Evolutionary conservation across 1,140 invertebrate genomes (phyloP).

Genomic region (Batillaria attramentaria): DNA sequence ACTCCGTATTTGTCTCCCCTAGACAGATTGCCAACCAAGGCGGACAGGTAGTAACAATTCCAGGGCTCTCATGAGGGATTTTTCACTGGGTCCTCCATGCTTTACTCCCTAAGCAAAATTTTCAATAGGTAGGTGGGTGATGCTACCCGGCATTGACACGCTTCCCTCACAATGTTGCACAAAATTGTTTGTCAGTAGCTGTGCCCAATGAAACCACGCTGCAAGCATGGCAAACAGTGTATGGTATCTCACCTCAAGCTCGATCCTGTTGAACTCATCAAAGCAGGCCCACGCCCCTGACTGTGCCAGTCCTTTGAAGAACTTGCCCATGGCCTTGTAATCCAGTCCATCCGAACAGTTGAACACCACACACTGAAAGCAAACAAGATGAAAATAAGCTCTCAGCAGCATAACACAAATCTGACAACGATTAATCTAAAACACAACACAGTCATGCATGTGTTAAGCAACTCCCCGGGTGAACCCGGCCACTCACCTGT

Average conservation of each 20-base stretch:
- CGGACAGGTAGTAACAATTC: too few species aligned
- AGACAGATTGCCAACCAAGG: too few species aligned
- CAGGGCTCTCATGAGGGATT: too few species aligned
- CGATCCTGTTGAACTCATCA: conserved; percentile 72
- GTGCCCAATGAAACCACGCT: neutral
- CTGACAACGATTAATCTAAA: too few species aligned
- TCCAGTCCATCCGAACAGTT: conserved; percentile 73
- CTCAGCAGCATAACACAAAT: too few species aligned
- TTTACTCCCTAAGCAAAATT: too few species aligned
- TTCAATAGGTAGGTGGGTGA: too few species aligned
- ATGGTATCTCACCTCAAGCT: conserved; percentile 70
- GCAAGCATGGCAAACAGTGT: neutral
- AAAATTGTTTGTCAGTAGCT: neutral
- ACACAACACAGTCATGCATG: too few species aligned
- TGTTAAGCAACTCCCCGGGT: too few species aligned
- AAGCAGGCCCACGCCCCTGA: conserved; percentile 72
- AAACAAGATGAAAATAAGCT: neutral
- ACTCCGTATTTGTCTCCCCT: too few species aligned
- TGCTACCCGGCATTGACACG: too few species aligned
- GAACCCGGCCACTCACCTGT: conserved; percentile 64
- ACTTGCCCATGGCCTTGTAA: conserved; percentile 73
- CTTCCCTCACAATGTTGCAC: neutral
- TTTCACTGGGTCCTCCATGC: too few species aligned
- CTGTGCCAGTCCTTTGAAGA: conserved; percentile 73
- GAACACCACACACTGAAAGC: conserved; percentile 71